Evolutionary conservation across 2,797 vertebrate genomes (phyloP).

Genomic region (Malacoctenus gilli): DNA sequence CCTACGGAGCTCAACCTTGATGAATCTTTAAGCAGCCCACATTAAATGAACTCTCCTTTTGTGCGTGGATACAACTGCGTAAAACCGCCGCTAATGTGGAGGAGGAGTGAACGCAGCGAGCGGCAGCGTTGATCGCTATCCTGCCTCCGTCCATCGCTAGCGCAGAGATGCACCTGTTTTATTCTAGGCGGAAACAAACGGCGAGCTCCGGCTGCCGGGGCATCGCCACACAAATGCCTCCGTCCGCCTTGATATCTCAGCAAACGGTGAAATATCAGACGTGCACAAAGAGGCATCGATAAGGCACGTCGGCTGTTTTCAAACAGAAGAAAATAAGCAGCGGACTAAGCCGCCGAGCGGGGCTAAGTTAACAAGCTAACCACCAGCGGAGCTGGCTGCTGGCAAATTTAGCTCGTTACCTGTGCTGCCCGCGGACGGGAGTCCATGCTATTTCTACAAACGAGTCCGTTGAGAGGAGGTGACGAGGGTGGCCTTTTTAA

Average conservation of each 20-base stretch:
- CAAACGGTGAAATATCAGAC: background rate
- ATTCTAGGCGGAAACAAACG: conserved; percentile 61
- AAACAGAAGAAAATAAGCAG: conserved; percentile 32
- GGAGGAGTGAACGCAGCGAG: background rate
- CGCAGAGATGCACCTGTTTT: conserved; percentile 77
- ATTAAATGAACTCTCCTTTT: background rate
- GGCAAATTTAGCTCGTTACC: conserved; percentile 30
- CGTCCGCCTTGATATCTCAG: conserved; percentile 15
- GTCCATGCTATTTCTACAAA: background rate
- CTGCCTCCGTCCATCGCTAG: conserved; percentile 36
- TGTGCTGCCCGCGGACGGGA: conserved; percentile 16
- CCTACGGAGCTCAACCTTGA: conserved; percentile 48
- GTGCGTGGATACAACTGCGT: rapidly evolving
- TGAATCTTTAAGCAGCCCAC: conserved; percentile 24
- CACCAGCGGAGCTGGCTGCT: conserved; percentile 8
- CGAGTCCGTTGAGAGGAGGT: background rate
- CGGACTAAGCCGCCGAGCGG: conserved; percentile 29
- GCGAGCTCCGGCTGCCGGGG: conserved; percentile 23
- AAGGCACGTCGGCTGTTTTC: conserved; percentile 16
- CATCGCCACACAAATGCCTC: conserved; percentile 25
- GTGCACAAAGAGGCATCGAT: background rate
- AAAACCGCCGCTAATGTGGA: too few species aligned
- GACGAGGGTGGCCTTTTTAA: background rate
- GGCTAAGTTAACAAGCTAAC: conserved; percentile 67
- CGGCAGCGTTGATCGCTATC: background rate